Evolutionary conservation across 2,888 invertebrate species (phyloP), one percentile per base, ranked within the genome.

Genomic region (Spilarctia lutea): DNA sequence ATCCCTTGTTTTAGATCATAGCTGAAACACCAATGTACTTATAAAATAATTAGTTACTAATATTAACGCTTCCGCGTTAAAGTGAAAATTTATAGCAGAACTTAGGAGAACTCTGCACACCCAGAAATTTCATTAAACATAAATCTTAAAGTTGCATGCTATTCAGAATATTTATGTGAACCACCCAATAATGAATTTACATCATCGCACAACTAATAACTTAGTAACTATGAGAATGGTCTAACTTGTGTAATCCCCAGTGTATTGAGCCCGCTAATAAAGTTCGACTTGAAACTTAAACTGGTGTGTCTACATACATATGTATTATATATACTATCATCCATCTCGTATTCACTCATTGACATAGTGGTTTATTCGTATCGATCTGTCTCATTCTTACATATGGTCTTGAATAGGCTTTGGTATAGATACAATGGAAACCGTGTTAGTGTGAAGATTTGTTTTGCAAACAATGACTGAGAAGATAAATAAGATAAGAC

Each of bases 181-280:
- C 71, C 77, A 78, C 76, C 70, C 73, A 79, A 81, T 88, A 87
- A 85, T 86, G 86, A 89, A 91, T 88, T 81, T 74, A 82, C 86
- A 88, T 88, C 85, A 86, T 86, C 85, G 84, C 82, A 85, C 88
- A 87, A 86, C 86, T 79, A 78, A 85, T 85, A 86, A 87, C 85
- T 87, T 90, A 84, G 80, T 74, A 90, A 91, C 90, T 91, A 87
- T 83, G 86, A 83, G 89, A 90, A 92, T 89, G 85, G 89, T 82
- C 84, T 83, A 93, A 94, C 91, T 94, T 92, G 83, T 86, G 88
- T 92, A 91, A 94, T 94, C 93, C 90, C 88, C 79, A 84, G 83
- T 87, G 91, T 85, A 90, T 91, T 88, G 88, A 83, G 84, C 86
- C 80, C 77, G 83, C 83, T 86, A 87, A 81, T 87, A 82, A 90